These are phyloP conservation scores for Keiferia lycopersicella DNA, from an alignment of 2,888 invertebrate genomes.

Conservation along the genomic window DNA sequence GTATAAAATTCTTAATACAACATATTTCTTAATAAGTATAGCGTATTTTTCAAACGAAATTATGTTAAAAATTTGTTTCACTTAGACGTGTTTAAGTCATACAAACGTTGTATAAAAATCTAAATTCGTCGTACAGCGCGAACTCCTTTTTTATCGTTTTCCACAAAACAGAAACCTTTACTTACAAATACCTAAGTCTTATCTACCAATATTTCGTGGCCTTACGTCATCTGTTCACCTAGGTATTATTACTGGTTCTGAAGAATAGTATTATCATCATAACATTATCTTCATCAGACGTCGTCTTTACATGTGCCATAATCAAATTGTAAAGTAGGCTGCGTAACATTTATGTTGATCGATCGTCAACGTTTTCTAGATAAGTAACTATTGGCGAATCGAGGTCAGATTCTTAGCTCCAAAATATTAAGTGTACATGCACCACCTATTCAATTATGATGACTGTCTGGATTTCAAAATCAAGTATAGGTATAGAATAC, in stretches of 20 bases:
- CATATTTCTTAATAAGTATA: no score
- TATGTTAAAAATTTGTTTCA: no score
- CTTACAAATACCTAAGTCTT: not conserved
- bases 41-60: no score
- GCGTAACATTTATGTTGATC: slow-evolving; percentile 55
- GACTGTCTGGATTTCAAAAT: not conserved
- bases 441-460: not conserved
- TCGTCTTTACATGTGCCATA: slow-evolving; percentile 23
- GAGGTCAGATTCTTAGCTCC: slow-evolving; percentile 45
- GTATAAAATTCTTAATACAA: no score
- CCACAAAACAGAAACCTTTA: not conserved
- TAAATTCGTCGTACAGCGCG: no score
- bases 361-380: slow-evolving; percentile 56
- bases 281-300: slow-evolving; percentile 16
- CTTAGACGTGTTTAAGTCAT: no score
- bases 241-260: slow-evolving; percentile 6
- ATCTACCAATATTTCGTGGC: no score
- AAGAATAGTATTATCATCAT: not conserved
- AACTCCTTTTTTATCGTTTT: no score
- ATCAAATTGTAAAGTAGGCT: slow-evolving; percentile 45
- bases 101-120: no score
- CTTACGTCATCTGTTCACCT: not conserved
- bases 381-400: slow-evolving; percentile 54
- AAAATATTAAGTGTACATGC: not conserved
- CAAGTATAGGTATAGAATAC: not conserved